These are phyloP conservation scores for Campoletis raptor DNA, from an alignment of 2,888 invertebrate genomes.

Conservation along the genomic window DNA sequence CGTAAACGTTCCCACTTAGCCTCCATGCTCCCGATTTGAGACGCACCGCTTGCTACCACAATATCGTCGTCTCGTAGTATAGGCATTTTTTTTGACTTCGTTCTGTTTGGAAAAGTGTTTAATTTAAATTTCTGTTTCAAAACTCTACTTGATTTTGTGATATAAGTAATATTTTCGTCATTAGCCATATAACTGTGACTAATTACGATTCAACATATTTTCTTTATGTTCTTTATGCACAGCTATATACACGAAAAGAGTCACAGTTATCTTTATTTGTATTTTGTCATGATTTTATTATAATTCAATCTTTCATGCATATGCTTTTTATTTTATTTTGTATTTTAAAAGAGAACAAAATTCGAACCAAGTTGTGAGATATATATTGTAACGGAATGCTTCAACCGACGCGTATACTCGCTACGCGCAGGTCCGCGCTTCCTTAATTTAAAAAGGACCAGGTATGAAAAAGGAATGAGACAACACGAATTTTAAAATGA, in stretches of 20 bases:
- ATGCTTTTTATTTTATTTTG: too few relatives aligned
- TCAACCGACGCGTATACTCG: too few relatives aligned
- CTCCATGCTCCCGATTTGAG: background rate
- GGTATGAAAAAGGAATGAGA: too few relatives aligned
- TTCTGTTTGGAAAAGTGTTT: background rate
- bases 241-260: background rate
- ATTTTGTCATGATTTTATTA: too few relatives aligned
- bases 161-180: background rate
- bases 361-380: too few relatives aligned
- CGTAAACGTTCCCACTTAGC: background rate
- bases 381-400: too few relatives aligned
- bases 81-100: slow-evolving; percentile 1
- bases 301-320: too few relatives aligned
- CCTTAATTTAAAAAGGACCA: too few relatives aligned
- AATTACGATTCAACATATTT: background rate
- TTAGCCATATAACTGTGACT: slow-evolving; percentile 2
- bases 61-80: background rate
- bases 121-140: background rate
- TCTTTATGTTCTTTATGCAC: background rate
- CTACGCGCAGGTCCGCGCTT: too few relatives aligned
- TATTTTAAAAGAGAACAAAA: too few relatives aligned
- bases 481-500: too few relatives aligned
- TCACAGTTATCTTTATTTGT: slow-evolving; percentile 5
- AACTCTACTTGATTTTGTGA: slow-evolving; percentile 7
- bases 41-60: background rate